A percentile compares a stretch with the other conserved stretches of the same genome.
These are phyloP conservation scores for Balearica regulorum DNA, from an alignment of 2,797 vertebrate genomes.

Conservation along the genomic window DNA sequence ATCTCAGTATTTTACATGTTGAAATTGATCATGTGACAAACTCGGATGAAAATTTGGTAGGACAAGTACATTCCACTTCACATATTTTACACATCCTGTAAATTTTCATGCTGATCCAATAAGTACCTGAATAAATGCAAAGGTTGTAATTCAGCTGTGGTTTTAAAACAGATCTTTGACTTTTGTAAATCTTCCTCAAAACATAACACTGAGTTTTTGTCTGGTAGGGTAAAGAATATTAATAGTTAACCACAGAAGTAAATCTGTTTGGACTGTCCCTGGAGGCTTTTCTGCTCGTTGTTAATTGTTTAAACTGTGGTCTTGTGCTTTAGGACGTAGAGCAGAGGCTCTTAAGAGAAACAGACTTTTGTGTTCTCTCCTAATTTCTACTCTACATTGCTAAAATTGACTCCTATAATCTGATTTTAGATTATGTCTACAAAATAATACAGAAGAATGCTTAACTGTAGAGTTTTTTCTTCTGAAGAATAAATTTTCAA, in stretches of 20 bases:
- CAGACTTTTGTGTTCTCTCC: background rate
- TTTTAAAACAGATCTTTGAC: background rate
- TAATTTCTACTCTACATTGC: background rate
- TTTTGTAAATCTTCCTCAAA: background rate
- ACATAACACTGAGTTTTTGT: background rate
- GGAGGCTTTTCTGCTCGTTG: background rate
- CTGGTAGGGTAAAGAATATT: background rate
- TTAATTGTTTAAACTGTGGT: background rate
- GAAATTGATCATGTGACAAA: background rate
- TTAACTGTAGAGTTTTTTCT: background rate
- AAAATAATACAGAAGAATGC: background rate
- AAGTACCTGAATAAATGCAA: background rate
- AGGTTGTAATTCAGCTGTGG: rapidly evolving
- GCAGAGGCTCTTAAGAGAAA: background rate
- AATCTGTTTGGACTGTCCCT: background rate
- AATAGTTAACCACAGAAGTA: background rate
- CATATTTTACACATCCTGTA: background rate
- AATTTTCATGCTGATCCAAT: background rate
- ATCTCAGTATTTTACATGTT: background rate
- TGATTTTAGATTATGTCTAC: background rate
- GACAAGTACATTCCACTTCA: background rate
- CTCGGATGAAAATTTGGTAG: background rate
- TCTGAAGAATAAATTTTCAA: background rate
- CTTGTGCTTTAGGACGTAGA: background rate
- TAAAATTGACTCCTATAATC: background rate